Evolutionary conservation across 2,797 vertebrate genomes (phyloP).

Genomic region (Sarcoramphus papa): DNA sequence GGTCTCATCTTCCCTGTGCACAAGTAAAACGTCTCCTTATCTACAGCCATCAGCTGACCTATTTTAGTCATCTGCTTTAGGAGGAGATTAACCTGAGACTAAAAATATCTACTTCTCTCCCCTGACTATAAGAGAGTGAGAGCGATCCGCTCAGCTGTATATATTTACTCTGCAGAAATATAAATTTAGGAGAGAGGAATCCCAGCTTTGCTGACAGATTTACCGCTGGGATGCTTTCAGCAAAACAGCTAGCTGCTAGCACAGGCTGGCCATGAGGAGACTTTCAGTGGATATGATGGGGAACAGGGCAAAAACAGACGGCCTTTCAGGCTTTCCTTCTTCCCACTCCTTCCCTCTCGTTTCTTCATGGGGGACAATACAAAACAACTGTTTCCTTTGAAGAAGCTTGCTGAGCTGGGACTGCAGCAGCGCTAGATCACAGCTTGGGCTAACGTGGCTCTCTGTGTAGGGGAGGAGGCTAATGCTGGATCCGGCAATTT

Average conservation of each 20-base stretch:
- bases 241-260: not conserved
- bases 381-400: not conserved
- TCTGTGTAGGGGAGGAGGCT: not conserved
- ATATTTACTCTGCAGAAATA: slow-evolving; percentile 42
- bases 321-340: not conserved
- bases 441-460: not conserved
- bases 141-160: slow-evolving; percentile 32
- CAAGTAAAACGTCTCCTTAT: not conserved
- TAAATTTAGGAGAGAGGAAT: slow-evolving; percentile 46
- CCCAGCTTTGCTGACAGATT: slow-evolving; percentile 21
- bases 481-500: not conserved
- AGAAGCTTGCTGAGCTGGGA: not conserved
- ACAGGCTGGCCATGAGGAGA: not conserved
- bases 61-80: slow-evolving; percentile 21
- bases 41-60: not conserved
- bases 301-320: not conserved
- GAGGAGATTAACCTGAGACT: slow-evolving; percentile 48
- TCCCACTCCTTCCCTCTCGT: not conserved
- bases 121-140: slow-evolving; percentile 2
- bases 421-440: not conserved
- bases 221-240: not conserved
- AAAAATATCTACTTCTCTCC: slow-evolving; percentile 36
- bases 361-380: not conserved
- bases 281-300: not conserved
- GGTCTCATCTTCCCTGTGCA: not conserved